These are phyloP conservation scores for Platyrinchus mystaceus DNA, from an alignment of 2,797 vertebrate species.

Conservation along the genomic window DNA sequence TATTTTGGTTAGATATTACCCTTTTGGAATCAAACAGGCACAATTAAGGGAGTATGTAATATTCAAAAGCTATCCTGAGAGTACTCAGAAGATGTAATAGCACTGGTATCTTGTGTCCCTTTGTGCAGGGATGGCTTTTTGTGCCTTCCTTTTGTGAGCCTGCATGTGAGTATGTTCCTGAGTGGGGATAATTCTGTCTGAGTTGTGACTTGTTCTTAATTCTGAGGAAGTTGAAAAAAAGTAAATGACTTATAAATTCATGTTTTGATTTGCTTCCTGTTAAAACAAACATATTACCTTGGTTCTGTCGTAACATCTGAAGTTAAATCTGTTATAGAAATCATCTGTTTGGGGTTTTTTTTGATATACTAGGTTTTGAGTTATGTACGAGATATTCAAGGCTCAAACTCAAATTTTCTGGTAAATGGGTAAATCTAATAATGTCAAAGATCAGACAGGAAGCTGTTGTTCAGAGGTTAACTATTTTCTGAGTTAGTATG, in stretches of 20 bases:
- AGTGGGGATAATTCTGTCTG: not conserved
- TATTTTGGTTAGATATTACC: not conserved
- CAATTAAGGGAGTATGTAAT: not conserved
- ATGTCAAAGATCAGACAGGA: not conserved
- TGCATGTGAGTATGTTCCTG: not conserved
- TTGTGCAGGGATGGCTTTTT: not conserved
- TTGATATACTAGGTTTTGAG: not conserved
- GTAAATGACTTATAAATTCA: not conserved
- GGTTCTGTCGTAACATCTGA: not conserved
- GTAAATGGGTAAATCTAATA: not conserved
- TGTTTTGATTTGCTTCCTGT: not conserved
- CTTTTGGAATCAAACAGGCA: not conserved
- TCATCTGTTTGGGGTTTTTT: not conserved
- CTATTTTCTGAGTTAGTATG: not conserved
- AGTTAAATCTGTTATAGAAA: not conserved
- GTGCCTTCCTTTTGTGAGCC: not conserved
- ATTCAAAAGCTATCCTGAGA: not conserved
- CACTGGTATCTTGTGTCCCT: not conserved
- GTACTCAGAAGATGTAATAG: not conserved
- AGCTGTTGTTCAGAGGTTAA: not conserved
- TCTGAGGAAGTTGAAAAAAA: not conserved
- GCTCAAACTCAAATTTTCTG: not conserved
- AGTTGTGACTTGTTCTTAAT: not conserved
- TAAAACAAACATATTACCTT: not conserved
- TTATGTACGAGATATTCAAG: not conserved